Conservation (phyloP, 1,140 invertebrate genomes). For the Melipona quadrifasciata region DNA sequence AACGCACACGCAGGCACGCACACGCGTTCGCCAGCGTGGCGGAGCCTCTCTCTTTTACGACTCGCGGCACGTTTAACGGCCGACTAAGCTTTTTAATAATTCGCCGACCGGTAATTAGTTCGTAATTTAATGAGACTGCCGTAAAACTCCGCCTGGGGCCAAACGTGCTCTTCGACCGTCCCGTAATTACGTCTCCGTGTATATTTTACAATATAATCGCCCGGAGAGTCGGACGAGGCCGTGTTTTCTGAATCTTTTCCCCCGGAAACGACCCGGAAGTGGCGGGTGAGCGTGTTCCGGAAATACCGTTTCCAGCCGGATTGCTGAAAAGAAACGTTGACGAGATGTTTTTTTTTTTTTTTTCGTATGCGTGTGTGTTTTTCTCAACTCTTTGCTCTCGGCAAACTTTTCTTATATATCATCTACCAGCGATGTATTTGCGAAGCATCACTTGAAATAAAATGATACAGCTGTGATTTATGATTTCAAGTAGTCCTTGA, state of each 20-base stretch:
- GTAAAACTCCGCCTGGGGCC: constrained; percentile 69
- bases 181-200: constrained; percentile 76
- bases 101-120: constrained; percentile 78
- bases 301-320: neutral
- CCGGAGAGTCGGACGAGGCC: neutral
- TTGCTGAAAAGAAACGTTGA: neutral
- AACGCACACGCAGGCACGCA: constrained; percentile 5
- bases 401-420: too few species aligned
- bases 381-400: too few species aligned
- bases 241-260: constrained; percentile 45
- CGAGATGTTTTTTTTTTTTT: too few species aligned
- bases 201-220: constrained; percentile 77
- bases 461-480: too few species aligned
- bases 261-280: constrained; percentile 27
- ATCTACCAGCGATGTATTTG: too few species aligned
- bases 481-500: too few species aligned
- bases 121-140: constrained; percentile 80
- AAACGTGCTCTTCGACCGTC: constrained; percentile 61
- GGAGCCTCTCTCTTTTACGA: constrained; percentile 67
- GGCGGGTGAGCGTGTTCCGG: neutral
- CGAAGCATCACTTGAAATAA: too few species aligned
- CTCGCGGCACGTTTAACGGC: constrained; percentile 73
- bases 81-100: constrained; percentile 80
- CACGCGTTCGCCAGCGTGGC: constrained; percentile 1
- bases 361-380: too few species aligned